These are phyloP conservation scores for Halyomorpha halys DNA, from an alignment of 1,140 invertebrate species.

Conservation along the genomic window DNA sequence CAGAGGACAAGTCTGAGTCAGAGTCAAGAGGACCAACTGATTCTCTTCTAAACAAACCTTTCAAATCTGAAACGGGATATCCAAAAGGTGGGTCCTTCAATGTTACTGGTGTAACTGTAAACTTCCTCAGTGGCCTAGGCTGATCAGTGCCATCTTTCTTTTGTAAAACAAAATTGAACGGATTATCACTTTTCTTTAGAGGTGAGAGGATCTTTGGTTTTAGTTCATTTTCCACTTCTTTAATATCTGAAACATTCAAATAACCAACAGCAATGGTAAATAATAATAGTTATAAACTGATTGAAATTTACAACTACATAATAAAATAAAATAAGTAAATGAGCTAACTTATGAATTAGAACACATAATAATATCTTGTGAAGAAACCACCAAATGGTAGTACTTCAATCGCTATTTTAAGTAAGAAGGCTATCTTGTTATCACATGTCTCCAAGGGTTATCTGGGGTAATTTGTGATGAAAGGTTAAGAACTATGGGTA, in stretches of 20 bases:
- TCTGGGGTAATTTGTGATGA: too few species aligned
- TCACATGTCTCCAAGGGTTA: too few species aligned
- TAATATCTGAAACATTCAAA: conserved; percentile 1
- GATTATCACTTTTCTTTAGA: not conserved
- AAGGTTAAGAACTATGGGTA: too few species aligned
- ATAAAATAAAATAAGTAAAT: too few species aligned
- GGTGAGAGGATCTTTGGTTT: conserved; percentile 8
- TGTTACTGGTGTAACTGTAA: not conserved
- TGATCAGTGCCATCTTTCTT: not conserved
- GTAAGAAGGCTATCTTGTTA: too few species aligned
- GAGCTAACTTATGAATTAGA: too few species aligned
- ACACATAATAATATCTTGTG: too few species aligned
- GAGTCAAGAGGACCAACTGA: conserved; percentile 6
- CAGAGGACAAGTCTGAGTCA: not conserved
- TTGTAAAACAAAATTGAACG: not conserved
- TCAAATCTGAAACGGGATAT: conserved; percentile 7
- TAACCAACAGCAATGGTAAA: not conserved
- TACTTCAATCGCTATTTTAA: too few species aligned
- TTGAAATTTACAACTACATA: too few species aligned
- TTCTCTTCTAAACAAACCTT: not conserved
- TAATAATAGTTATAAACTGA: not conserved
- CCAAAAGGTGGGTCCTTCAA: not conserved
- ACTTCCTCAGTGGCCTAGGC: conserved; percentile 1
- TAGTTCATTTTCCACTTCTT: not conserved
- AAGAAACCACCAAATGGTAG: too few species aligned